Conservation (phyloP, 2,113 vertebrate species). For the Murina feae region DNA sequence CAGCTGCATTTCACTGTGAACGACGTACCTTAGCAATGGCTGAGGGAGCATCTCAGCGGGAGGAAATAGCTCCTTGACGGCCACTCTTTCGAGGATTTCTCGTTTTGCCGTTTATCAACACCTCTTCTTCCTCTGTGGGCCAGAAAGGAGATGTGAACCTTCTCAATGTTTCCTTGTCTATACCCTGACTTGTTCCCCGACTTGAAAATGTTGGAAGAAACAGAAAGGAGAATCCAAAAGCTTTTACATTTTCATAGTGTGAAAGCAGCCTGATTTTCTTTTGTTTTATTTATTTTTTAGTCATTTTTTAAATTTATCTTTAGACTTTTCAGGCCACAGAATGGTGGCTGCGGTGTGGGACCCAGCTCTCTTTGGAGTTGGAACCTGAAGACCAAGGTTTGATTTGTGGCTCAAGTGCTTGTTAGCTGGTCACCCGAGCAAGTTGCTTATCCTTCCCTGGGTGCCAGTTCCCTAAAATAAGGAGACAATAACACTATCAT, state of each 20-base stretch:
- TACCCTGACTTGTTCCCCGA: not conserved
- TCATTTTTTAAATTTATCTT: not conserved
- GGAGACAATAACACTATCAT: not conserved
- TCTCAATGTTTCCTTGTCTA: not conserved
- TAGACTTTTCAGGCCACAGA: not conserved
- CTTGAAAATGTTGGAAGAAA: not conserved
- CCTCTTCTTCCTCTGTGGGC: not conserved
- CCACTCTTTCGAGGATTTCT: not conserved
- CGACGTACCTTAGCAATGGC: not conserved
- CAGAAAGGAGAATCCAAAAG: not conserved
- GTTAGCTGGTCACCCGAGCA: not conserved
- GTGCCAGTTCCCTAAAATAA: not conserved
- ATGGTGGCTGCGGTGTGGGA: not conserved
- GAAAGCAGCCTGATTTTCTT: not conserved
- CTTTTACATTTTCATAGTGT: not conserved
- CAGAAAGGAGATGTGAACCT: not conserved
- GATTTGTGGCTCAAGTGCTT: not conserved
- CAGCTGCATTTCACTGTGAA: not conserved
- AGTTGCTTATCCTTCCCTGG: not conserved
- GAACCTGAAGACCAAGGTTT: not conserved
- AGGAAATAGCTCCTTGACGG: not conserved
- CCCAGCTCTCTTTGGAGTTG: not conserved
- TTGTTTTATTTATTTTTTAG: not conserved
- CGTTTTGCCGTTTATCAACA: not conserved
- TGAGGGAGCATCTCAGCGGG: not conserved